These are phyloP conservation scores for Stegana nigrithorax DNA, from an alignment of 2,888 invertebrate genomes.

Conservation along the genomic window DNA sequence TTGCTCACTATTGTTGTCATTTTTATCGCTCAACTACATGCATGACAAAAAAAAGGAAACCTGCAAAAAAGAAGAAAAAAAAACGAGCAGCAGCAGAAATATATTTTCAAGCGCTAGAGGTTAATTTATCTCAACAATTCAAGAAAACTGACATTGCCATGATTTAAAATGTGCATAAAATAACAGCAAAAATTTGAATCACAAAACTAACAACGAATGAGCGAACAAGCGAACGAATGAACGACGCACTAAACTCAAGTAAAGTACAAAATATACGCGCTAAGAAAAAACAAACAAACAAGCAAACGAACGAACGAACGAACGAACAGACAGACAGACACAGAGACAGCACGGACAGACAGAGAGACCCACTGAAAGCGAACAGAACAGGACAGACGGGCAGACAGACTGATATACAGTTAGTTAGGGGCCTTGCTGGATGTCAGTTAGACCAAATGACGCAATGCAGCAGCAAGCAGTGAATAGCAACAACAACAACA, in stretches of 20 bases:
- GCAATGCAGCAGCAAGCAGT: too few species aligned
- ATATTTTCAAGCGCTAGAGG: too few species aligned
- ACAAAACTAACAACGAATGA: constrained; percentile 61
- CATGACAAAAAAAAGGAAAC: too few species aligned
- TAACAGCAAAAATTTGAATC: constrained; percentile 48
- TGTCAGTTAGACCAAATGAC: too few species aligned
- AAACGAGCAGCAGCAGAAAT: too few species aligned
- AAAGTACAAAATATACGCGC: too few species aligned
- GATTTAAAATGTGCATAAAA: constrained; percentile 58
- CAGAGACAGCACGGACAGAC: too few species aligned
- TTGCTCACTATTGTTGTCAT: background rate
- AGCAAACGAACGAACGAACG: constrained; percentile 49
- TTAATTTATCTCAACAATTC: constrained; percentile 11
- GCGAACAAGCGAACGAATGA: constrained; percentile 47
- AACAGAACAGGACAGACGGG: constrained; percentile 40
- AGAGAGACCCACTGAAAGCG: too few species aligned
- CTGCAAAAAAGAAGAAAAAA: too few species aligned
- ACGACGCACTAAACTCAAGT: constrained; percentile 28
- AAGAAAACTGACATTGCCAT: constrained; percentile 28
- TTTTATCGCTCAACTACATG: background rate
- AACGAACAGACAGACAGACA: constrained; percentile 46
- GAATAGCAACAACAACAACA: too few species aligned
- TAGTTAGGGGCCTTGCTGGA: too few species aligned
- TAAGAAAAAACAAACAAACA: too few species aligned
- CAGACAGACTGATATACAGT: background rate